Conservation (phyloP, 2,888 invertebrate genomes). For the Nasonia oneida region DNA sequence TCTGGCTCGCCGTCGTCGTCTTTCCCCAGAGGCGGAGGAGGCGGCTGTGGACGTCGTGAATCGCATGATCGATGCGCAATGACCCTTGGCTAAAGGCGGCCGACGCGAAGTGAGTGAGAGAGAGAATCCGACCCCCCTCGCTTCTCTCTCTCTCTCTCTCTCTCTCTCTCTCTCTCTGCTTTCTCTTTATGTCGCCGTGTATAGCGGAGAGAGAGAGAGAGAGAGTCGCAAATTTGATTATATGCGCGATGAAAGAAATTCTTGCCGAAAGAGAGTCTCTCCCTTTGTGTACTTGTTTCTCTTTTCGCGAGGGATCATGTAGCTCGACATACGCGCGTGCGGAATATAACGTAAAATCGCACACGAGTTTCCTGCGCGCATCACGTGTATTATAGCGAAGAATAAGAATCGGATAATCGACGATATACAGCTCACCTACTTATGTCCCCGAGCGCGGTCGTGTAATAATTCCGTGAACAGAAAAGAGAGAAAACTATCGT, state of each 20-base stretch:
- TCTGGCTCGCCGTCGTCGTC: neutral
- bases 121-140: neutral
- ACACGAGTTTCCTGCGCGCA: neutral
- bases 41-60: slow-evolving; percentile 68
- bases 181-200: neutral
- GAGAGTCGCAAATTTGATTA: slow-evolving; percentile 9
- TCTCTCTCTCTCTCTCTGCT: neutral
- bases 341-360: neutral
- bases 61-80: slow-evolving; percentile 73
- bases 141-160: neutral
- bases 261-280: neutral
- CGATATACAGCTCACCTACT: neutral
- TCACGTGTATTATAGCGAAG: neutral
- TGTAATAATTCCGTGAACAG: neutral
- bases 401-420: neutral
- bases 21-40: slow-evolving; percentile 23
- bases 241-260: slow-evolving; percentile 24
- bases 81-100: slow-evolving; percentile 62
- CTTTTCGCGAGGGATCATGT: neutral
- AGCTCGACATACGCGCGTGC: too few relatives aligned
- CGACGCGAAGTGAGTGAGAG: neutral
- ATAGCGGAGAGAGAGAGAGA: neutral
- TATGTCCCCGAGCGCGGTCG: neutral
- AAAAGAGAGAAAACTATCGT: neutral
- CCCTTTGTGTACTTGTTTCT: neutral